Percentiles rank a stretch among this genome's conserved stretches.
phyloP scores from a whole-genome alignment of 2,113 vertebrate species.

The Hypomesus transpacificus region DNA sequence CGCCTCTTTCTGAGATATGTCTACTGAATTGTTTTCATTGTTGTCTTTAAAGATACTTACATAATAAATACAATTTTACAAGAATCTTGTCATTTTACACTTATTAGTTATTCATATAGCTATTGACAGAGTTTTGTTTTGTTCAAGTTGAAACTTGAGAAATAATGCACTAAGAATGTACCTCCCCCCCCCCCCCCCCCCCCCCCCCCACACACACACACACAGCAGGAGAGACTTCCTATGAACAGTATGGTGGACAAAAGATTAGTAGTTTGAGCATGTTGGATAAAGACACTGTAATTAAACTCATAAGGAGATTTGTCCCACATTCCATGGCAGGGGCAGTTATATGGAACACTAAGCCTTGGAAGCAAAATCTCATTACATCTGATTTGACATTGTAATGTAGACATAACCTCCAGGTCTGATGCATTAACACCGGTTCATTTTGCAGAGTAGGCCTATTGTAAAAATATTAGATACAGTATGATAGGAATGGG shows the following conservation, averaged over 20 bases:
- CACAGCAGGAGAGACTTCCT: background rate
- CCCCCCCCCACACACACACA: background rate
- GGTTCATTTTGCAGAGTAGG: too few species aligned
- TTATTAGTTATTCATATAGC: too few species aligned
- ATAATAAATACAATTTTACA: too few species aligned
- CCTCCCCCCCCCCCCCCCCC: background rate
- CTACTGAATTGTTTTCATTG: too few species aligned
- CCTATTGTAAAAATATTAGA: too few species aligned
- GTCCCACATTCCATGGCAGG: slow-evolving; percentile 29
- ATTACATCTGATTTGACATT: background rate
- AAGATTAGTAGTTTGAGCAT: slow-evolving; percentile 28
- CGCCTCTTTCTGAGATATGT: too few species aligned
- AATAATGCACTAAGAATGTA: too few species aligned
- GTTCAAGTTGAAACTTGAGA: too few species aligned
- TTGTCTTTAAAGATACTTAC: too few species aligned
- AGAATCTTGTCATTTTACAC: too few species aligned
- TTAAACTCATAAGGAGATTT: slow-evolving; percentile 24
- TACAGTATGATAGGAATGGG: too few species aligned
- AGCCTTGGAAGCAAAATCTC: background rate
- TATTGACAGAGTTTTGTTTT: too few species aligned
- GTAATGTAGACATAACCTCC: background rate
- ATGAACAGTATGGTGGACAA: background rate
- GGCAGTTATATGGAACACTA: background rate
- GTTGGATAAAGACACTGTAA: slow-evolving; percentile 43
- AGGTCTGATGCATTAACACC: background rate